phyloP scores from a whole-genome alignment of 2,888 invertebrate genomes.

The Lottia gigantea region DNA sequence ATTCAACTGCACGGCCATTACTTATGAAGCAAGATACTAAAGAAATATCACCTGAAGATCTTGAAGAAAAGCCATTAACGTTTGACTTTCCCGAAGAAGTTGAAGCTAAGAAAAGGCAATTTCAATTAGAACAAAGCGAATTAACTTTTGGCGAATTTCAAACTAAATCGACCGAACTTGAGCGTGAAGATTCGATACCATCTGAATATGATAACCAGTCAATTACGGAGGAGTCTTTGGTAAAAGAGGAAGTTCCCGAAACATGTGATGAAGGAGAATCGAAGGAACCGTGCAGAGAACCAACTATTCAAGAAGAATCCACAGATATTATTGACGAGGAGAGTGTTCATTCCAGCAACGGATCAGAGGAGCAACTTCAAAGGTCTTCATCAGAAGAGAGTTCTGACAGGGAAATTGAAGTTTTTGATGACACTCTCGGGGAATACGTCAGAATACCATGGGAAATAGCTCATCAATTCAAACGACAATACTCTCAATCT shows the following conservation, averaged over 20 bases:
- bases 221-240: neutral
- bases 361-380: conserved; percentile 13
- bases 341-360: neutral
- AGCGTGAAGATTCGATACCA: neutral
- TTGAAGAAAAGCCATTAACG: conserved; percentile 45
- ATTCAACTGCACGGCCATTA: neutral
- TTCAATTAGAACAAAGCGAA: neutral
- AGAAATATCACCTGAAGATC: conserved; percentile 58
- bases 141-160: too few relatives aligned
- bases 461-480: conserved; percentile 59
- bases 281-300: neutral
- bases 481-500: conserved; percentile 58
- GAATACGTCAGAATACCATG: conserved; percentile 47
- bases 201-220: neutral
- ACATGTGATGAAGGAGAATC: conserved; percentile 7
- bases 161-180: neutral
- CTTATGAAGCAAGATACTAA: conserved; percentile 33
- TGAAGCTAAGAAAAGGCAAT: conserved; percentile 10
- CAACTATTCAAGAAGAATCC: conserved; percentile 7
- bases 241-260: neutral
- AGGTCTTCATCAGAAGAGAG: conserved; percentile 37
- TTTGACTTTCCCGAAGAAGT: conserved; percentile 46
- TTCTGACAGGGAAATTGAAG: conserved; percentile 49
- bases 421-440: conserved; percentile 60
- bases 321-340: conserved; percentile 3